A percentile compares a stretch with the other conserved stretches of the same genome.
Conservation (phyloP, 2,113 vertebrate species). For the Rutilus rutilus region DNA sequence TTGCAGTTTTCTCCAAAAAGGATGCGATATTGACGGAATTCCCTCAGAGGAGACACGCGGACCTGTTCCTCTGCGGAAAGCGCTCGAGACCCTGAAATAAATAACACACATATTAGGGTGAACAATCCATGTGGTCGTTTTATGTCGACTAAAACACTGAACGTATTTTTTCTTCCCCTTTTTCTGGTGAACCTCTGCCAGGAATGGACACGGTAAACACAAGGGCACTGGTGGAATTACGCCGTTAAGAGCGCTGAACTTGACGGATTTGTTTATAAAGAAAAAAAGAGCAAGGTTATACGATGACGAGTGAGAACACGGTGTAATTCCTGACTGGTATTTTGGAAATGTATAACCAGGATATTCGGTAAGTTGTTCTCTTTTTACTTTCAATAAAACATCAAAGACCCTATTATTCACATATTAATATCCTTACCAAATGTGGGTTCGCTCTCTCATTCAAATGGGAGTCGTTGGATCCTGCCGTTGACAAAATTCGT, state of each 20-base stretch:
- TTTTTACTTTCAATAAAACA: conserved; percentile 13
- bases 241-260: conserved; percentile 38
- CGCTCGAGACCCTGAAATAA: conserved; percentile 50
- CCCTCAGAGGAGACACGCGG: conserved; percentile 63
- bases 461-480: neutral
- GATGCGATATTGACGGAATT: conserved; percentile 70
- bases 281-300: conserved; percentile 20
- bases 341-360: conserved; percentile 16
- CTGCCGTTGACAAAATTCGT: conserved; percentile 1
- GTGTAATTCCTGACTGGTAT: neutral
- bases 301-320: neutral
- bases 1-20: conserved; percentile 23
- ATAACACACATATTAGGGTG: neutral
- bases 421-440: neutral
- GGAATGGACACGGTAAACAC: conserved; percentile 41
- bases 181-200: neutral
- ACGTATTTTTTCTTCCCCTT: neutral
- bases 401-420: neutral
- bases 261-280: conserved; percentile 48
- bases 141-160: neutral
- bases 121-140: neutral
- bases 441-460: neutral
- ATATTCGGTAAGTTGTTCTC: conserved; percentile 49
- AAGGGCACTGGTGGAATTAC: conserved; percentile 49
- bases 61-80: conserved; percentile 80